Conservation (phyloP, 1,140 invertebrate species). For the Neoseiulus cucumeris region DNA sequence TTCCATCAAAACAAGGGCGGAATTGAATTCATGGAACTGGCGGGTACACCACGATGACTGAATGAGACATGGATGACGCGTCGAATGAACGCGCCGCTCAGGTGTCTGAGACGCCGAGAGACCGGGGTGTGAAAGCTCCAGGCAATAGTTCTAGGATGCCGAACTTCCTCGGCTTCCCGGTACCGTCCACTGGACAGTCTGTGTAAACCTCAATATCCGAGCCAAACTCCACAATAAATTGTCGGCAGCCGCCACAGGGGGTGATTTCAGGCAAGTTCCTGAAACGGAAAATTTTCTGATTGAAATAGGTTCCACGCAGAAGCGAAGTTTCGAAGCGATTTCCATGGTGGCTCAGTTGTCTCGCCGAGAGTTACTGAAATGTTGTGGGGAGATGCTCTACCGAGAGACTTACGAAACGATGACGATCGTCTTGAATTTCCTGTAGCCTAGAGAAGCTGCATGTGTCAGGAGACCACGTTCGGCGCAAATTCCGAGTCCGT, state of each 20-base stretch:
- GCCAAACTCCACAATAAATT: neutral
- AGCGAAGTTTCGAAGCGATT: no score
- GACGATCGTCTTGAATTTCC: neutral
- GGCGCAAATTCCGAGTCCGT: neutral
- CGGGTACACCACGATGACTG: no score
- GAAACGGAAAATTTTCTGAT: neutral
- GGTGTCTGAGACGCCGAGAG: neutral
- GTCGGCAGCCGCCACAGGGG: neutral
- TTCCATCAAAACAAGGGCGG: no score
- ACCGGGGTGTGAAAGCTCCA: neutral
- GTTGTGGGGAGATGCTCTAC: neutral
- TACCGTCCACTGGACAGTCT: neutral
- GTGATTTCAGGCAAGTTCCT: neutral
- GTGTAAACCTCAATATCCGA: neutral
- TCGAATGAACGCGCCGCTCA: no score
- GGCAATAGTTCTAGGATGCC: neutral
- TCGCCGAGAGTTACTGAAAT: neutral
- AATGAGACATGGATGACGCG: no score
- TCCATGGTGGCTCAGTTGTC: no score
- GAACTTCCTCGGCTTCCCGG: neutral
- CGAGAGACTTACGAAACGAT: neutral
- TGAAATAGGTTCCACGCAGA: neutral
- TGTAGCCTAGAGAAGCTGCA: neutral
- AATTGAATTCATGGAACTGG: no score
- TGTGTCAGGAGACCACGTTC: neutral